Conservation (phyloP, 1,140 invertebrate species). For the Propsilocerus akamusi region DNA sequence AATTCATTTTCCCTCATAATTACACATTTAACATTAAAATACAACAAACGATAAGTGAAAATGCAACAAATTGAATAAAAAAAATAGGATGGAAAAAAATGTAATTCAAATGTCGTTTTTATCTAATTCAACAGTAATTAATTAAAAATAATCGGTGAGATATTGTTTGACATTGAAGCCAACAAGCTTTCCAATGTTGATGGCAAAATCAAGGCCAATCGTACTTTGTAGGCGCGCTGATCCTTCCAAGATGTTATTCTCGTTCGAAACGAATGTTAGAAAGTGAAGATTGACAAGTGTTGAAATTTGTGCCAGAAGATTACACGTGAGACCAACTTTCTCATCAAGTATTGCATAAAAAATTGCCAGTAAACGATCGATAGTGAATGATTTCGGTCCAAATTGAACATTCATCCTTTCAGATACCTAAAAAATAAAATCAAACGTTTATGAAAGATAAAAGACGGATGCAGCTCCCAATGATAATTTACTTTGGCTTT, state of each 20-base stretch:
- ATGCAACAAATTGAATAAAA: slow-evolving; percentile 3
- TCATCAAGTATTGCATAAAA: slow-evolving; percentile 81
- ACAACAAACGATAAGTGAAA: too few species aligned
- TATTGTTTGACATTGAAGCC: slow-evolving; percentile 55
- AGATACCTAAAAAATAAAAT: slow-evolving; percentile 16
- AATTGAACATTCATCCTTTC: slow-evolving; percentile 35
- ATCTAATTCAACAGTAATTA: not conserved
- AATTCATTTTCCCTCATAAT: not conserved
- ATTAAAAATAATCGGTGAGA: slow-evolving; percentile 35
- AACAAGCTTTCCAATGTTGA: slow-evolving; percentile 44
- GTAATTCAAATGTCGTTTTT: not conserved
- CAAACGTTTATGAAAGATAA: slow-evolving; percentile 7
- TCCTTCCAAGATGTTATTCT: slow-evolving; percentile 40
- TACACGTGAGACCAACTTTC: slow-evolving; percentile 64
- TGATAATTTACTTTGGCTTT: slow-evolving; percentile 28
- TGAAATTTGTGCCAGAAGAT: slow-evolving; percentile 58
- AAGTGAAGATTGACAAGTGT: slow-evolving; percentile 53
- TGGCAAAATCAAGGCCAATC: slow-evolving; percentile 48
- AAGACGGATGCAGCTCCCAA: slow-evolving; percentile 4
- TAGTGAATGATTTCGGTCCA: slow-evolving; percentile 62
- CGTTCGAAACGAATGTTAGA: slow-evolving; percentile 34
- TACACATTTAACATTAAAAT: too few species aligned
- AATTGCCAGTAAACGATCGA: slow-evolving; percentile 73
- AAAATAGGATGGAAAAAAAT: not conserved
- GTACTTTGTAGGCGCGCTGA: slow-evolving; percentile 50